phyloP scores from a whole-genome alignment of 1,140 invertebrate species.

The Calliphora vicina region DNA sequence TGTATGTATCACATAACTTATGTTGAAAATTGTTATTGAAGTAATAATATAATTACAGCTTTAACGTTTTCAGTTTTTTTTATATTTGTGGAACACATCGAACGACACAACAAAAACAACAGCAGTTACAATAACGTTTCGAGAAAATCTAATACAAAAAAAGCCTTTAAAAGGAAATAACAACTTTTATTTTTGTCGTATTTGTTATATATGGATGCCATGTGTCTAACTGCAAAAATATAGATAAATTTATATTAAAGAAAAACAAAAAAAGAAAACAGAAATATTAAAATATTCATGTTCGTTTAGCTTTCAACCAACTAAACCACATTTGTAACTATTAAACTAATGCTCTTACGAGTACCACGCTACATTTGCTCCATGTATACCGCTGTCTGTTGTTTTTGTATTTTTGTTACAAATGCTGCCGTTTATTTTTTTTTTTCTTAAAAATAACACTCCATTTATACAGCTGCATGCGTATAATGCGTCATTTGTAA shows the following conservation, averaged over 20 bases:
- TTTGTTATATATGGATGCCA: constrained; percentile 26
- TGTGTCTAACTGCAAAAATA: constrained; percentile 3
- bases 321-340: constrained; percentile 13
- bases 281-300: constrained; percentile 21
- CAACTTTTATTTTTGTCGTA: constrained; percentile 36
- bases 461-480: constrained; percentile 15
- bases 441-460: neutral
- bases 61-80: constrained; percentile 25
- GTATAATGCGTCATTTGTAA: constrained; percentile 16
- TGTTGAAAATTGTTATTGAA: constrained; percentile 44
- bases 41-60: constrained; percentile 42
- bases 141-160: constrained; percentile 18
- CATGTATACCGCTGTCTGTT: neutral
- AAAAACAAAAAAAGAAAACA: neutral
- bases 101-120: neutral
- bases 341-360: constrained; percentile 7
- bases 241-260: neutral
- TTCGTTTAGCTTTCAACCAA: neutral
- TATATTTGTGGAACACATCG: neutral
- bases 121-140: neutral
- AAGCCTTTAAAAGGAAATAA: constrained; percentile 40
- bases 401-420: neutral
- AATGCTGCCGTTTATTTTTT: neutral
- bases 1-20: constrained; percentile 31
- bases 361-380: neutral